Base-by-base conservation (phyloP, 2,113 vertebrate species). In the Alligator mississippiensis region DNA sequence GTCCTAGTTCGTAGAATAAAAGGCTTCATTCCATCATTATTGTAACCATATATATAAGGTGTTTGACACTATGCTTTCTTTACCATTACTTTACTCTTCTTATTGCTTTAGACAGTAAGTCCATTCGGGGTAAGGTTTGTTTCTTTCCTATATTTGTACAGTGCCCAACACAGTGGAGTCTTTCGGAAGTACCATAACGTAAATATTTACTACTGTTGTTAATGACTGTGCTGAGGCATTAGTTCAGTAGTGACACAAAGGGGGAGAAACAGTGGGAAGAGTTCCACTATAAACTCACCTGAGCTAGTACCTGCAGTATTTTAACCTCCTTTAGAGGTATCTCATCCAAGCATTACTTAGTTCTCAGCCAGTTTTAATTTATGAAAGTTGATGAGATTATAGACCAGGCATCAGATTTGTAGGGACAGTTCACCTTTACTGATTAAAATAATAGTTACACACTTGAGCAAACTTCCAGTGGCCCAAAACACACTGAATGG, bases 1-100 rank as follows among this genome's bases (percentile, higher is more conserved):
- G 64, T 30, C 89, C 77, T 84, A 27, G 11, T 94, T 70, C 59
- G 82, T 19, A 59, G 61, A 81, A 84, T 80, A 77, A 95, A 96
- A 94, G 83, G 62, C 25, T 89, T 88, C 91, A 57, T 85, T 88
- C 75, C 27, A 2, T 5, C 17, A 30, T 8, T 61, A 64, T 61
- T 64, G 61, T 90, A 83, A 30, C 70, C 80, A 9, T 10, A 19
- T 58, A 61, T 80, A 30, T 11, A 82, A 90, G 22, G 14, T 85
- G 87, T 84, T 90, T 47, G 79, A 18, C 22, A 2, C 63, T 70
- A 13, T 28, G 25, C 82, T 87, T 90, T 90, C 54, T 17, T 61
- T 76, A 47, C 47, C 60, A 1, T 63, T 88, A 30, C 10, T 80
- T 90, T 86, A 57, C 11, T 84, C 63, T 90, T 4, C 4, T 60